Evolutionary conservation across 2,113 vertebrate genomes (phyloP), one percentile per base, ranked within the genome.

Genomic region (Circaetus gallicus): DNA sequence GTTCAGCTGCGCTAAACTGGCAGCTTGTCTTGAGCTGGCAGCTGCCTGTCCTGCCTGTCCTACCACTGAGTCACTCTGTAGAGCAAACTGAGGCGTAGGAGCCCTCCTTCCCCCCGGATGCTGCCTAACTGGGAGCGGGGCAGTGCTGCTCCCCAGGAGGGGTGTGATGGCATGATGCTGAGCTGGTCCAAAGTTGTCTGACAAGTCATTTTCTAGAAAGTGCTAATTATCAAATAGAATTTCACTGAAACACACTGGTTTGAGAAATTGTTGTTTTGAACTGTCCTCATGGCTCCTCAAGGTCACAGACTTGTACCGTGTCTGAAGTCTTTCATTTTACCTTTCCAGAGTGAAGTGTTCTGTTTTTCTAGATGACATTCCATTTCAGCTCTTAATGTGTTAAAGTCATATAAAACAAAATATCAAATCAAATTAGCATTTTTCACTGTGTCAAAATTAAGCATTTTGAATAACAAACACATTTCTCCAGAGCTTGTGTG

Each of bases 61-160:
- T 45, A 36, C 55, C 73, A 11, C 82, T 10, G 78, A 71, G 89
- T 88, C 79, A 62, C 36, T 12, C 71, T 34, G 16, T 19, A 16
- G 67, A 36, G 26, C 1, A 0, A 59, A 5, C 14, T 7, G 43
- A 6, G 1, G 4, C 1, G 15, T 28, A 14, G 42, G 53, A 67
- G 50, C 49, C 29, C 53, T 77, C n/a, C 42, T 50, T 49, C 19
- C 69, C 53, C 5, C 0, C 0, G 3, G 50, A 17, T 2, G 4
- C 59, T 61, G 47, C 34, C 55, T 34, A 58, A 26, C 20, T 2
- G 29, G 17, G 77, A n/a, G 52, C 79, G 38, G 50, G 47, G 49
- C 80, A 70, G 26, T 2, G 52, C 91, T 61, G n/a, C 36, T 56
- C 28, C 58, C 31, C 24, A 16, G 78, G 50, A 32, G 36, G 20